Percentiles rank a stretch among this genome's conserved stretches.
Evolutionary conservation across 2,888 invertebrate species (phyloP).

Genomic region (Monochamus alternatus): DNA sequence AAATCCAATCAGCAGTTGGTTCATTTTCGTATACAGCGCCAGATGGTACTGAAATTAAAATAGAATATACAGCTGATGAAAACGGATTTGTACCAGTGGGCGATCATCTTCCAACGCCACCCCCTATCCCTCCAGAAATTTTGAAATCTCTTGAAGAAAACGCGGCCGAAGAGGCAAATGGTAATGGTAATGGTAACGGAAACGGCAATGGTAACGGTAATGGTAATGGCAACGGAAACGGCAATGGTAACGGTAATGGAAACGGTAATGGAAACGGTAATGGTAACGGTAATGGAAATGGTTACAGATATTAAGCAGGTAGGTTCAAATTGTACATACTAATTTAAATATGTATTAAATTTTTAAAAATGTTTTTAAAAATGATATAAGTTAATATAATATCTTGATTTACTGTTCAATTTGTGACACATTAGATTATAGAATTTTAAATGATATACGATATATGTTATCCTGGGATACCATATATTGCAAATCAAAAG

Average conservation of each 20-base stretch:
- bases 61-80: constrained; percentile 78
- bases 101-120: constrained; percentile 45
- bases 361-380: too few relatives aligned
- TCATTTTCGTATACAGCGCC: constrained; percentile 79
- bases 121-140: constrained; percentile 34
- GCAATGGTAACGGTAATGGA: constrained; percentile 10
- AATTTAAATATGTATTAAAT: too few relatives aligned
- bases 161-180: constrained; percentile 6
- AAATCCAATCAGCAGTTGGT: constrained; percentile 77
- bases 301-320: constrained; percentile 22
- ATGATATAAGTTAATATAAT: too few relatives aligned
- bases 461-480: too few relatives aligned
- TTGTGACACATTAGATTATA: too few relatives aligned
- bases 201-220: constrained; percentile 17
- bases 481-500: too few relatives aligned
- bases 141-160: constrained; percentile 31
- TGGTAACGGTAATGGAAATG: constrained; percentile 21
- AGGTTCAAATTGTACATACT: not conserved
- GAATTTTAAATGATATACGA: too few relatives aligned
- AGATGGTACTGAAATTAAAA: constrained; percentile 74
- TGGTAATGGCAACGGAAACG: constrained; percentile 20
- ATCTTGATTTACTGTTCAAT: too few relatives aligned
- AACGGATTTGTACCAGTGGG: constrained; percentile 73
- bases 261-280: constrained; percentile 15
- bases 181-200: constrained; percentile 13